Base-by-base conservation (phyloP, 2,888 invertebrate genomes). In the Xylota segnis region DNA sequence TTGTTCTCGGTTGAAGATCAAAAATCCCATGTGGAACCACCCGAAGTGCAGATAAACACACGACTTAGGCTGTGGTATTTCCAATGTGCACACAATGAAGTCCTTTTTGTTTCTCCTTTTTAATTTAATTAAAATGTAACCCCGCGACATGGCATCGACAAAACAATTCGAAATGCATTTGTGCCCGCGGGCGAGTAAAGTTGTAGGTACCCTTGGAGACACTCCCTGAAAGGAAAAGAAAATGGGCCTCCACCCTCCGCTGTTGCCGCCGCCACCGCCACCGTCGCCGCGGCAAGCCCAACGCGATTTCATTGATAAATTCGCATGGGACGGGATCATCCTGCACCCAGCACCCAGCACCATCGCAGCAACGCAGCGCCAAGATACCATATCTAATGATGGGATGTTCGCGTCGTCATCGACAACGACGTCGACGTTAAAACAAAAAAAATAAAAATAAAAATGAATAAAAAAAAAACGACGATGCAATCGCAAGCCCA, bases 321-420 rank as follows among this genome's bases (percentile, higher is more conserved):
- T 87, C 78, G 77, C 83, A 87, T 83, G 77, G 72, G 76, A 77
- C 50, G 76, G n/a, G n/a, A 77, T 43, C 70, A 78, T 77, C 83
- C 76, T 68, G 86, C 66, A 65, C 63, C 66, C 59, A 45, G 86
- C 66, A 65, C 63, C 66, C 59, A 45, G 52, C 74, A 47, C 59
- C 61, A 12, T 12, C 75, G 76, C 61, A 78, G 78, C 89, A 90
- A 89, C 90, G 89, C 90, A 89, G 90, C 90, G 89, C 90, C 90
- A 90, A 91, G 91, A 90, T 90, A 90, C 89, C 90, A 83, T 83
- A 83, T 83, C 87, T 87, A 87, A 87, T 87, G 77, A 87, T 90
- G 91, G 91, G 90, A 90, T 91, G 91, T 91, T 91, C 91, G 90
- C 91, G 91, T 90, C 90, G 89, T 90, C 90, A 88, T 87, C 89